phyloP scores from a whole-genome alignment of 1,140 invertebrate genomes.

The Propsilocerus akamusi region DNA sequence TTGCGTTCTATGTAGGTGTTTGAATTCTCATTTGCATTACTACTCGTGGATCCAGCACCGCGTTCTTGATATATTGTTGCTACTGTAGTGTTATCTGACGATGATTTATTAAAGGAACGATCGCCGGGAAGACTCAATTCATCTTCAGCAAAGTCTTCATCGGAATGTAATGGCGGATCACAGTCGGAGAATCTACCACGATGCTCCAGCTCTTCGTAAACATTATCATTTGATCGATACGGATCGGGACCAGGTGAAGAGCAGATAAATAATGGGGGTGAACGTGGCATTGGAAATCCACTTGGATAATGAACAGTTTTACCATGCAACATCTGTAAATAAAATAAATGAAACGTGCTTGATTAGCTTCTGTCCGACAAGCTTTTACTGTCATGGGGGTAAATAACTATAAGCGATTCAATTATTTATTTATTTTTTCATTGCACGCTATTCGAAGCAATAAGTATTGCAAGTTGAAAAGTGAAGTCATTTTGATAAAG shows the following conservation, averaged over 20 bases:
- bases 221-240: conserved; percentile 45
- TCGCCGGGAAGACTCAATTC: conserved; percentile 38
- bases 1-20: conserved; percentile 17
- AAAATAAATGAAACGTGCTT: conserved; percentile 13
- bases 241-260: conserved; percentile 46
- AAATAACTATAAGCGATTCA: no score
- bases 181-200: conserved; percentile 35
- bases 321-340: conserved; percentile 44
- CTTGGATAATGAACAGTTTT: conserved; percentile 34
- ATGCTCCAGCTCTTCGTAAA: conserved; percentile 42
- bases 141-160: conserved; percentile 50
- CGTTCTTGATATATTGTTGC: conserved; percentile 26
- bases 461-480: no score
- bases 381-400: no score
- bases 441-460: no score
- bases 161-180: conserved; percentile 36
- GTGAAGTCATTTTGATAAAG: no score
- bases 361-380: no score
- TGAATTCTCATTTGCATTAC: conserved; percentile 14
- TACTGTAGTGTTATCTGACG: conserved; percentile 24
- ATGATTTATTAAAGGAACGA: conserved; percentile 23
- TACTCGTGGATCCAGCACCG: conserved; percentile 13
- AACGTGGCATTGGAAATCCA: conserved; percentile 31
- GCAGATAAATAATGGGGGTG: conserved; percentile 41
- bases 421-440: no score